Base-by-base conservation (phyloP, 2,888 invertebrate genomes). In the Hypolimnas misippus region DNA sequence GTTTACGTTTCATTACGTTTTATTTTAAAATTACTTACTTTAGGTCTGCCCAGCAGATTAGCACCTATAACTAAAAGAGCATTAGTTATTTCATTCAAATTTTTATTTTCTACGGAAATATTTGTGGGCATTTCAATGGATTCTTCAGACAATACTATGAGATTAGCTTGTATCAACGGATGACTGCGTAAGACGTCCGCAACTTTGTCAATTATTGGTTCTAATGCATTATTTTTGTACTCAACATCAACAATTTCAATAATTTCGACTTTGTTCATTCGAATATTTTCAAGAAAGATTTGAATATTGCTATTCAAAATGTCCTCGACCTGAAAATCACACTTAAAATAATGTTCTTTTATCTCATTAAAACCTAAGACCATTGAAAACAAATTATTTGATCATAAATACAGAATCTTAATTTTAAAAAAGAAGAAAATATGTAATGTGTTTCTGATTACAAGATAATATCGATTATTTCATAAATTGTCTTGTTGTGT, bases 231-330 rank as follows among this genome's bases (percentile, higher is more conserved):
- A 6, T 78, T 82, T 44, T 93, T 89, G 67, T 93, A 93, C 51
- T 93, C 92, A 35, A 88, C 87, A 55, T 93, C 93, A 69, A 84
- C 76, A 64, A 93, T 55, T 80, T 95, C 93, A 25, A 94, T 86
- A 40, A 86, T 84, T 78, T 93, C 95, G 0, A 95, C 91, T 87
- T 95, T 95, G 67, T 93, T 83, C 0, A 87, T 89, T 59, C 93
- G 92, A 0, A 93, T 79, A 76, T 97, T 97, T 81, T 97, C 97
- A 0, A 96, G 78, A 0, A 95, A 93, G 0, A 96, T 77, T 80
- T 97, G 97, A 5, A 96, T 87, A 75, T 94, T 90, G 0, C 93
- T 83, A 21, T 95, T 88, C 0, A 94, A 82, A 0, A 94, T 91
- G 70, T 94, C 93, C 63, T 88, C 84, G n/a, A 88, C 59, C 92